Percentiles rank a stretch among this genome's conserved stretches.
These are phyloP conservation scores for Resseliella maxima DNA, from an alignment of 2,888 invertebrate species.

Conservation along the genomic window DNA sequence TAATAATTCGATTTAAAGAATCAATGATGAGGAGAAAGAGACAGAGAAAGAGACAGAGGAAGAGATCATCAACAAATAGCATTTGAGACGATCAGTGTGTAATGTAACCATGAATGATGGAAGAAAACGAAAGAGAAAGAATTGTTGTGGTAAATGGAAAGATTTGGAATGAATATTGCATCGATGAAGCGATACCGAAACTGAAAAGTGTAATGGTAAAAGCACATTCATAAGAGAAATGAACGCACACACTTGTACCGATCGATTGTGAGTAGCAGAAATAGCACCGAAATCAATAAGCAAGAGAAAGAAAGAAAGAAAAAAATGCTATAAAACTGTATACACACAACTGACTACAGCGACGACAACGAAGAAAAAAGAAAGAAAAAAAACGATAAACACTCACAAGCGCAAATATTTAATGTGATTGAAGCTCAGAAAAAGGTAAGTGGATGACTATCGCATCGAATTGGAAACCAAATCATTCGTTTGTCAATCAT, in stretches of 20 bases:
- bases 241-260: background rate
- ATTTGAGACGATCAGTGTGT: background rate
- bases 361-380: background rate
- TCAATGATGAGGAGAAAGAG: too few relatives aligned
- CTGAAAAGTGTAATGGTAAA: conserved; percentile 51
- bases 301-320: background rate
- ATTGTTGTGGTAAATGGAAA: conserved; percentile 1
- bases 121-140: conserved; percentile 53
- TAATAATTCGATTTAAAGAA: conserved; percentile 26
- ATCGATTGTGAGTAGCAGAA: background rate
- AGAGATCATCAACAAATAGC: background rate
- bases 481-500: conserved; percentile 55
- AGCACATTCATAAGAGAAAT: conserved; percentile 4
- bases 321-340: conserved; percentile 25
- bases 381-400: background rate
- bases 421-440: conserved; percentile 31
- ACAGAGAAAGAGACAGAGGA: too few relatives aligned
- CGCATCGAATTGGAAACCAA: conserved; percentile 36
- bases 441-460: conserved; percentile 54
- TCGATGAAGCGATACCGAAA: conserved; percentile 22
- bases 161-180: conserved; percentile 7
- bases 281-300: background rate
- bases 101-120: conserved; percentile 40
- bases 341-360: background rate
- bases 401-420: conserved; percentile 49